Evolutionary conservation across 2,888 invertebrate species (phyloP), one percentile per base, ranked within the genome.

Genomic region (Adelphocoris suturalis): DNA sequence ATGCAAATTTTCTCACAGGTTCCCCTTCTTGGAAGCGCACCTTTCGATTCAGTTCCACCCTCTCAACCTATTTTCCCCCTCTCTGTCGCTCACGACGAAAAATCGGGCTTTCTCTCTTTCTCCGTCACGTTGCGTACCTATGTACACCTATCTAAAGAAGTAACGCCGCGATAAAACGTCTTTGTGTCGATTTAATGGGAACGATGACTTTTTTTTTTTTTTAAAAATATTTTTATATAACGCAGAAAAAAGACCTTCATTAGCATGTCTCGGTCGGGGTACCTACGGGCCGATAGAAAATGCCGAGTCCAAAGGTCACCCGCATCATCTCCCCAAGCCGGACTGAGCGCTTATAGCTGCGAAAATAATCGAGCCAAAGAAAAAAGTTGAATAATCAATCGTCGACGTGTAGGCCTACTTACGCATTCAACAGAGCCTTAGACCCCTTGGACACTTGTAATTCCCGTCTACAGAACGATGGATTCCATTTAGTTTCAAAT

Each of bases 1-100:
- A 89, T 89, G 89, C 89, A 89, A 89, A 89, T 89, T 89, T 81
- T 81, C 81, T 61, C 80, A 80, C 80, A 81, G 89, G 80, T 89
- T 57, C 88, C 88, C 78, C 57, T 28, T 27, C 61, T 61, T 47
- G 61, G 23, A 7, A 82, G 23, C 47, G 52, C 82, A 52, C 82
- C 82, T 82, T 82, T 82, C 82, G 52, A 82, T 82, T 82, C 82
- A 52, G 82, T 82, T 82, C 52, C 82, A 82, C 82, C 82, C 82
- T 78, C 78, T 47, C 78, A 46, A 46, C n/a, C 78, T 78, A 16
- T 85, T 85, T 85, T 61, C 19, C n/a, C 55, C 37, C 16, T 55
- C 28, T 84, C 47, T 7, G 27, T 82, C 19, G 19, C 55, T 55
- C 82, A 48, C 48, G 0, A n/a, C 19, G 27, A 37, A 82, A 82